Conservation (phyloP, 2,888 invertebrate species). For the Achlya flavicornis region DNA sequence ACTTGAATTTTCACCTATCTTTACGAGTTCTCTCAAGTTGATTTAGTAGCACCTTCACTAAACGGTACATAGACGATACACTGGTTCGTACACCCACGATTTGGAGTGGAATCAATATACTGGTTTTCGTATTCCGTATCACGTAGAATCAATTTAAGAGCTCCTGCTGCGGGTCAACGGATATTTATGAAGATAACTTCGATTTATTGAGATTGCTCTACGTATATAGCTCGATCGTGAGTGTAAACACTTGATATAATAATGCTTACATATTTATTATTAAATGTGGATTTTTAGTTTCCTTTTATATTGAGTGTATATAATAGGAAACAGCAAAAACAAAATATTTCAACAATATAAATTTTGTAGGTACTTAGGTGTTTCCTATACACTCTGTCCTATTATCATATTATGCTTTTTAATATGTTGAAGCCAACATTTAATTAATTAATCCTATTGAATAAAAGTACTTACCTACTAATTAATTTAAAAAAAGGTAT, state of each 20-base stretch:
- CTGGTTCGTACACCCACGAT: slow-evolving; percentile 23
- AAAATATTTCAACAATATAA: too few relatives aligned
- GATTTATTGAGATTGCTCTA: slow-evolving; percentile 68
- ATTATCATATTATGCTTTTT: too few relatives aligned
- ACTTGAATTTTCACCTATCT: slow-evolving; percentile 7
- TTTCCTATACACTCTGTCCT: too few relatives aligned
- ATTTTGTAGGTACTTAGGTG: too few relatives aligned
- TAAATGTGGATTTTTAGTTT: background rate
- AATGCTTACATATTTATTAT: background rate
- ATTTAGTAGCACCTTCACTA: slow-evolving; percentile 10
- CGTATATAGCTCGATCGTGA: slow-evolving; percentile 46
- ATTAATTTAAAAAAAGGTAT: background rate
- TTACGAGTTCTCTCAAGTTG: slow-evolving; percentile 10
- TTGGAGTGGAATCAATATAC: slow-evolving; percentile 57
- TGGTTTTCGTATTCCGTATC: slow-evolving; percentile 66
- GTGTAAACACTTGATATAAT: slow-evolving; percentile 12
- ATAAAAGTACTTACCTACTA: too few relatives aligned
- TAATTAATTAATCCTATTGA: too few relatives aligned
- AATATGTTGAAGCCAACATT: too few relatives aligned
- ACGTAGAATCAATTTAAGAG: slow-evolving; percentile 79
- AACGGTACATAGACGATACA: slow-evolving; percentile 12
- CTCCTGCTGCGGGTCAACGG: slow-evolving; percentile 75
- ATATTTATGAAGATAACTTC: slow-evolving; percentile 74
- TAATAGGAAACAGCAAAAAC: too few relatives aligned
- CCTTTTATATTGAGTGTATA: too few relatives aligned